These are phyloP conservation scores for Scolanthus callimorphus DNA, from an alignment of 92 coral and sea anemone genomes.

Conservation along the genomic window DNA sequence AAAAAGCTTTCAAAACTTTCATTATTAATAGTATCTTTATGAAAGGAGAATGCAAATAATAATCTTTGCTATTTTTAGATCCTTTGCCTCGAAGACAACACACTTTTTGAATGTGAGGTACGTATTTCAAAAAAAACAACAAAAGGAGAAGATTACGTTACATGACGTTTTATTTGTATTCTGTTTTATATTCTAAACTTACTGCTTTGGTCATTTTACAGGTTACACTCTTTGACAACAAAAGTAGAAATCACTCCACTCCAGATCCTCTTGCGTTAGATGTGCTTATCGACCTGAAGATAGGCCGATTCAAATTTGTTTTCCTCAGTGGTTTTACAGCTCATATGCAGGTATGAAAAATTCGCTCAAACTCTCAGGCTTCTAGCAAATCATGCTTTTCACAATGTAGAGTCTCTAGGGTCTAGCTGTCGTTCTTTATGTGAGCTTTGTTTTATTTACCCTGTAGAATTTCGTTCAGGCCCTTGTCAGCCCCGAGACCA, in stretches of 20 bases:
- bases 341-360: constrained; percentile 87
- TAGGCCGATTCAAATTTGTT: constrained; percentile 85
- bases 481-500: constrained; percentile 82
- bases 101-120: constrained; percentile 91
- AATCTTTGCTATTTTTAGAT: constrained; percentile 36
- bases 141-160: not conserved
- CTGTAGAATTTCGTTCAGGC: constrained; percentile 83
- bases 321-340: constrained; percentile 79
- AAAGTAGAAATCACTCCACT: constrained; percentile 11
- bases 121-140: constrained; percentile 6
- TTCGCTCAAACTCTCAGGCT: no score
- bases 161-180: not conserved
- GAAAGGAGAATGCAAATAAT: not conserved
- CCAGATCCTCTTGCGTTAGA: constrained; percentile 61
- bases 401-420: no score
- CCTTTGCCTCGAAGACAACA: constrained; percentile 82
- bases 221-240: constrained; percentile 69
- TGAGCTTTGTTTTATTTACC: no score
- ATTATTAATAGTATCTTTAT: not conserved
- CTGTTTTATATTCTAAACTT: no score
- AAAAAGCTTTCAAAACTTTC: not conserved
- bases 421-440: no score
- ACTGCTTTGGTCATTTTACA: no score
- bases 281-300: constrained; percentile 50
- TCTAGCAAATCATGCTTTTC: no score